Evolutionary conservation across 2,113 vertebrate genomes (phyloP), one percentile per base, ranked within the genome.

Genomic region (Notarius quadriscutis): DNA sequence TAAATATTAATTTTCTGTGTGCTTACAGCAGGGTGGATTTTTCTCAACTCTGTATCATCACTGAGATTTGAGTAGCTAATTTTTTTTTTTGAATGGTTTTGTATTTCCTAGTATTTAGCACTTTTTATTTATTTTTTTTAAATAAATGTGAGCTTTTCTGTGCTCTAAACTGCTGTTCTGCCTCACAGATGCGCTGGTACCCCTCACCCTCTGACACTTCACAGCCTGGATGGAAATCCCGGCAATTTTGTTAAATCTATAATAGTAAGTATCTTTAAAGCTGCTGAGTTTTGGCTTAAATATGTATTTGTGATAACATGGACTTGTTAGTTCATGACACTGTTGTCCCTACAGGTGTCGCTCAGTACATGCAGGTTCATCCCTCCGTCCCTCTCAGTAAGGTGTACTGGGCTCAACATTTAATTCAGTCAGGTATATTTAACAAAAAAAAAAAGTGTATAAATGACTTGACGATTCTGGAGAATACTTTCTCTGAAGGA

Each of bases 171-270:
- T 58, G 62, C 62, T 92, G 88, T 91, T 93, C 95, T 91, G 10
- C 15, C 10, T 41, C 53, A 51, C 94, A 99, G 98, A 98, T 99
- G 96, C 97, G 97, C 95, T 99, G 98, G 98, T 99, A 97, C 90
- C 97, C 97, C 85, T 96, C 97, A 85, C 93, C 95, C 86, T 97
- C 97, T 22, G 97, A 99, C 89, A 95, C 96, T 84, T 95, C 97
- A 87, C 97, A 98, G 93, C 97, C 97, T 93, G 97, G 97, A 95
- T 99, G 97, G 98, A 99, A 99, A 90, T 98, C 97, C 85, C 97
- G 97, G 88, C 98, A 99, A 93, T 98, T 99, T 96, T 99, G 98
- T 96, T 99, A 97, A 93, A 93, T 93, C 94, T 55, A 69, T 41
- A 41, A 22, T 94, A 91, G 95, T 96, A 92, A 95, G 95, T 95